A percentile compares a stretch with the other conserved stretches of the same genome.
Conservation (phyloP, 2,797 vertebrate genomes). For the Masticophis lateralis region DNA sequence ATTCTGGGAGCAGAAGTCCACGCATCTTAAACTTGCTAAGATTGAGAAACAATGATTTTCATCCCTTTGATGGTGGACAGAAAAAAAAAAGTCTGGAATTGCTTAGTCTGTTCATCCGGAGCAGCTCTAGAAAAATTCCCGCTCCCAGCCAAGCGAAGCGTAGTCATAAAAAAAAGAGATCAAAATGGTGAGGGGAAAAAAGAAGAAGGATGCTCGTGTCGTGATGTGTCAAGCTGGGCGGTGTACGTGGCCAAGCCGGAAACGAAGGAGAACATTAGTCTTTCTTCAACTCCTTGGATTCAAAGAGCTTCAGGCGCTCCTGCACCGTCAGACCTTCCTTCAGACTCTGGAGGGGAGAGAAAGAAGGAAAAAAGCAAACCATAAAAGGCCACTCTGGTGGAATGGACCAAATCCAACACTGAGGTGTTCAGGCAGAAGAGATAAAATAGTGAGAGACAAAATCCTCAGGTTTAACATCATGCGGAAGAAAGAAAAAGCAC, state of each 20-base stretch:
- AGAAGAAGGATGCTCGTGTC: slow-evolving; percentile 62
- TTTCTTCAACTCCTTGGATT: slow-evolving; percentile 94
- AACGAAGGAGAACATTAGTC: slow-evolving; percentile 75
- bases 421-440: slow-evolving; percentile 17
- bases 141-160: not conserved
- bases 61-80: not conserved
- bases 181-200: slow-evolving; percentile 49
- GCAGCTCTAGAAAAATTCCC: slow-evolving; percentile 52
- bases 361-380: not conserved
- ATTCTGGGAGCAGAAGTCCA: not conserved
- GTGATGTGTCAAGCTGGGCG: slow-evolving; percentile 67
- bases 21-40: not conserved
- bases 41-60: not conserved
- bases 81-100: not conserved
- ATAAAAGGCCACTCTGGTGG: not conserved
- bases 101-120: slow-evolving; percentile 48
- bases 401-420: rapidly evolving
- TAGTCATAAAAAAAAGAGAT: slow-evolving; percentile 21
- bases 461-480: slow-evolving; percentile 69
- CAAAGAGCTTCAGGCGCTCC: slow-evolving; percentile 96
- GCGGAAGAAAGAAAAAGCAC: slow-evolving; percentile 62
- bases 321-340: slow-evolving; percentile 98
- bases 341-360: slow-evolving; percentile 81
- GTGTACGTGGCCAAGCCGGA: slow-evolving; percentile 65
- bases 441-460: slow-evolving; percentile 17